Conservation (phyloP, 2,113 vertebrate species). For the Megaleporinus macrocephalus region DNA sequence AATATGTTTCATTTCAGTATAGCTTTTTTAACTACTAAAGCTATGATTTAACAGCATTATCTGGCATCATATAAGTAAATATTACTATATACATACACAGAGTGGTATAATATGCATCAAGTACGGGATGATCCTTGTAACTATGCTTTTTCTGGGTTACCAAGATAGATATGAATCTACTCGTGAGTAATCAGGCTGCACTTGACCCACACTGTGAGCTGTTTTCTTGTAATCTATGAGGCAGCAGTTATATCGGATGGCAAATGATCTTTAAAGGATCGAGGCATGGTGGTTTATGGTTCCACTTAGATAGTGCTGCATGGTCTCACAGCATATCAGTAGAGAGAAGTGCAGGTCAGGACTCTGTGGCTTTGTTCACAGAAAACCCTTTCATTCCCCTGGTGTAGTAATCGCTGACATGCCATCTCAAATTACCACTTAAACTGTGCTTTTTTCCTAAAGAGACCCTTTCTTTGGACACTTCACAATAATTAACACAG, state of each 20-base stretch:
- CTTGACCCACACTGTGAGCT: background rate
- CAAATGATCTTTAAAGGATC: background rate
- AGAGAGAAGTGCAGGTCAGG: background rate
- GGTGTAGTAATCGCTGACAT: conserved; percentile 15
- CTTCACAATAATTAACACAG: background rate
- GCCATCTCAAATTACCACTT: conserved; percentile 11
- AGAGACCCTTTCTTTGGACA: background rate
- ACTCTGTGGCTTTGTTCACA: background rate
- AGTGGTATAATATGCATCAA: too few relatives aligned
- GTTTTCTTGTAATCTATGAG: background rate
- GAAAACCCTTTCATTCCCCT: background rate
- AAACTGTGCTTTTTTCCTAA: background rate
- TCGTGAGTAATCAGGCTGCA: background rate
- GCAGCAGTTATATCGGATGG: background rate
- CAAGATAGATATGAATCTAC: background rate
- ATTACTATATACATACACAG: too few relatives aligned
- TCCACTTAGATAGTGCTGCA: background rate
- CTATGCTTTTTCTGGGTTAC: too few relatives aligned
- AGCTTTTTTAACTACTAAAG: too few relatives aligned
- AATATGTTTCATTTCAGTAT: too few relatives aligned
- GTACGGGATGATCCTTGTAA: too few relatives aligned
- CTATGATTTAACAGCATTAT: too few relatives aligned
- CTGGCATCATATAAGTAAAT: too few relatives aligned
- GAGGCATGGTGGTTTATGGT: background rate
- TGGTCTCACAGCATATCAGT: background rate